phyloP scores from a whole-genome alignment of 2,113 vertebrate species.

The Periophthalmodon schlosseri region DNA sequence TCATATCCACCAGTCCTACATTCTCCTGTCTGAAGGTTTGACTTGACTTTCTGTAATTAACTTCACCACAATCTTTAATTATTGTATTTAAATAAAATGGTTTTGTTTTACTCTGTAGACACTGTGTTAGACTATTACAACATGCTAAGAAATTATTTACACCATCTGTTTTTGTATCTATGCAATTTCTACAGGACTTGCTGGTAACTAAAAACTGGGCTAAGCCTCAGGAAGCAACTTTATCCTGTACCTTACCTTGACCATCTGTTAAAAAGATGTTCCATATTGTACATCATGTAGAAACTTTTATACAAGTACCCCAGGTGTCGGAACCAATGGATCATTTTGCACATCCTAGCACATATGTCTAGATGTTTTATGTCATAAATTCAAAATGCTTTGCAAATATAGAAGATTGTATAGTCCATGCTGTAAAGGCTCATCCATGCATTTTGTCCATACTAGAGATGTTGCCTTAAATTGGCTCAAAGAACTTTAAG shows the following conservation, averaged over 20 bases:
- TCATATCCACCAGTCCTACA: conserved; percentile 36
- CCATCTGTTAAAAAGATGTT: conserved; percentile 23
- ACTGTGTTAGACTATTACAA: conserved; percentile 53
- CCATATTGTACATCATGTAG: conserved; percentile 61
- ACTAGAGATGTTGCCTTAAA: conserved; percentile 77
- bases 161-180: conserved; percentile 67
- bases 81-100: conserved; percentile 42
- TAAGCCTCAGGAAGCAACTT: conserved; percentile 64
- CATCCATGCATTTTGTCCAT: conserved; percentile 64
- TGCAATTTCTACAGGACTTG: conserved; percentile 74
- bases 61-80: conserved; percentile 31
- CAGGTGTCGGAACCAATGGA: conserved; percentile 56
- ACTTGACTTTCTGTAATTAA: conserved; percentile 29
- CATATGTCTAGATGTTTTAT: conserved; percentile 50
- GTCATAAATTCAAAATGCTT: conserved; percentile 59
- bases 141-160: conserved; percentile 31
- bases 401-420: conserved; percentile 72
- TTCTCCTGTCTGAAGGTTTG: conserved; percentile 25
- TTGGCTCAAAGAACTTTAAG: conserved; percentile 60
- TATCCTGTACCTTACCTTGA: conserved; percentile 29
- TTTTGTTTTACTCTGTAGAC: conserved; percentile 52
- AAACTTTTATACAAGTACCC: conserved; percentile 69
- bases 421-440: conserved; percentile 72
- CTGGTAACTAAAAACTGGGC: conserved; percentile 64
- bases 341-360: conserved; percentile 61